Base-by-base conservation (phyloP, 2,888 invertebrate genomes). In the Thalpophila matura region DNA sequence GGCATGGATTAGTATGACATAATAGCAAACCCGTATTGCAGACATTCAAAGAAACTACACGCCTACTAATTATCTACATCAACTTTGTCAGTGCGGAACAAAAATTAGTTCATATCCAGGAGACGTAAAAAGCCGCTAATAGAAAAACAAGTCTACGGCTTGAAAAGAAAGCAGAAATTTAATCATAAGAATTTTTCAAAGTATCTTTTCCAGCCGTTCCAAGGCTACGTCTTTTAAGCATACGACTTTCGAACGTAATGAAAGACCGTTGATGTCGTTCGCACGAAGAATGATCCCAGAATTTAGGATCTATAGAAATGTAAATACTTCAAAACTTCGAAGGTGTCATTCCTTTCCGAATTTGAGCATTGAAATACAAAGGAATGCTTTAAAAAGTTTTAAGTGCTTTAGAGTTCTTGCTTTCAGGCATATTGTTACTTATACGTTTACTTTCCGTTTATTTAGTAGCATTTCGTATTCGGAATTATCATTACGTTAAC, bases 261-360 rank as follows among this genome's bases (percentile, higher is more conserved):
- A 75, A 72, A 47, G 51, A 37, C 40, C 49, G 50, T 40, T 20
- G 20, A 55, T 53, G 51, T 64, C 54, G 18, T 49, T 64, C 26
- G 4, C 57, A 53, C 33, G 20, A 22, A 45, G 31, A 72, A 57
- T 43, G 42, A 47, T 46, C 26, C 31, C 62, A 55, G 49, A 74
- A 57, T 67, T 74, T 76, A 47, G 50, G 42, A 55, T 63, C 76
- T 72, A 54, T 70, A 75, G 71, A 72, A 75, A 72, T 72, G 57
- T 75, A 70, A 72, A 72, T 75, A 70, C 71, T 70, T 72, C 43
- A 58, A 38, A 72, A 72, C 75, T 72, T 55, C 27, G 42, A 58
- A 58, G 70, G 75, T 74, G 75, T 71, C 62, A 69, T 69, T 74
- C 50, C 42, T 42, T 69, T 61, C 12, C 50, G 14, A 74, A 74